A percentile compares a stretch with the other conserved stretches of the same genome.
Conservation (phyloP, 64 coral and sea anemone genomes). For the Anthopleura sola region DNA sequence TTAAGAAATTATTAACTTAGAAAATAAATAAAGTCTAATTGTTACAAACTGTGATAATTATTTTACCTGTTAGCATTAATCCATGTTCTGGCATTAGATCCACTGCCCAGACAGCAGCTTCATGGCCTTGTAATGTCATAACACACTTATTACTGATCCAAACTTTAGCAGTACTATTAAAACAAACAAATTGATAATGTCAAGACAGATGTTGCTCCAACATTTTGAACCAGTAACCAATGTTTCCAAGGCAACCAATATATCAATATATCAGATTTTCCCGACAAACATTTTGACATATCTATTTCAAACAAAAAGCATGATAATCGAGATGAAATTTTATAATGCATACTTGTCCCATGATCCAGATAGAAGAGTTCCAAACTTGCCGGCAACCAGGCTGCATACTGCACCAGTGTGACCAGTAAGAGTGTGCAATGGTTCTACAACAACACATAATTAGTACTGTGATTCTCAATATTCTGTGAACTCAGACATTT, state of each 20-base stretch:
- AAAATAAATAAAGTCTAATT: no score
- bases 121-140: constrained; percentile 94
- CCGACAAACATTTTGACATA: no score
- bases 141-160: constrained; percentile 86
- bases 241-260: neutral
- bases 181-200: neutral
- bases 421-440: constrained; percentile 71
- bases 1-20: no score
- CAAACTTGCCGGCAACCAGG: constrained; percentile 91
- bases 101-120: constrained; percentile 95
- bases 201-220: no score
- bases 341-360: constrained; percentile 81
- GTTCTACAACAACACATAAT: constrained; percentile 39
- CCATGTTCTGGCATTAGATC: constrained; percentile 93
- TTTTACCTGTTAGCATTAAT: constrained; percentile 90
- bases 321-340: neutral
- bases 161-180: constrained; percentile 74
- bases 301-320: no score
- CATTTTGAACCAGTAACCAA: neutral
- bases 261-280: no score
- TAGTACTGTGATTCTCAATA: no score
- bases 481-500: no score
- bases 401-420: constrained; percentile 80
- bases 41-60: no score
- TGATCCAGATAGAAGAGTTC: constrained; percentile 87